Evolutionary conservation across 2,888 invertebrate genomes (phyloP), one percentile per base, ranked within the genome.

Genomic region (Furcula furcula): DNA sequence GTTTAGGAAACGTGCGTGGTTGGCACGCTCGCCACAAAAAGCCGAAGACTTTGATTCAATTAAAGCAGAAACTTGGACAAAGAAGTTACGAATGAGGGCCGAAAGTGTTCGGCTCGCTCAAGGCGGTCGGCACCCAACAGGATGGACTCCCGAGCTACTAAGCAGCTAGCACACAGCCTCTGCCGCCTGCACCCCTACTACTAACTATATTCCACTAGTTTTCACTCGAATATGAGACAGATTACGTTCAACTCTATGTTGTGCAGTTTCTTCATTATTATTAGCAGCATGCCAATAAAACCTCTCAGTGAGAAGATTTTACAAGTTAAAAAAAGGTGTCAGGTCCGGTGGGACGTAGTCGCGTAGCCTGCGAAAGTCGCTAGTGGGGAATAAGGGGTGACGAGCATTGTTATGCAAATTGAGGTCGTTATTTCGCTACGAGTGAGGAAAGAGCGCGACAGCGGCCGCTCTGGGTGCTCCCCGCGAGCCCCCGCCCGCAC

Each of bases 371-470:
- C 73, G 75, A 81, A 84, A 82, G 84, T 79, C 84, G 69, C 78
- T 76, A 76, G 81, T 77, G 68, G 83, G 77, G 81, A 77, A 79
- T 79, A 80, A 83, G 85, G 85, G 86, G 86, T 85, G 85, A 83
- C 81, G 78, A 86, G 84, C 81, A 87, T 86, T 88, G 87, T 87
- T 88, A 88, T 88, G 87, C 79, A 87, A 87, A 88, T 87, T 84
- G 84, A 83, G 85, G 87, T 87, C 86, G 86, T 88, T 86, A 88
- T 88, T 86, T 85, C 81, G 82, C 81, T 80, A 81, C 83, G 84
- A 83, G 83, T 82, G 83, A 84, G 83, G 84, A 86, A 86, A 84
- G 83, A 82, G 83, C 79, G 77, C 85, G 84, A 79, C 79, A 75
- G 76, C 77, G 72, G 67, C 69, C 71, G 73, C 77, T 72, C 75